Evolutionary conservation across 2,888 invertebrate genomes (phyloP), one percentile per base, ranked within the genome.

Genomic region (Acheta domesticus): DNA sequence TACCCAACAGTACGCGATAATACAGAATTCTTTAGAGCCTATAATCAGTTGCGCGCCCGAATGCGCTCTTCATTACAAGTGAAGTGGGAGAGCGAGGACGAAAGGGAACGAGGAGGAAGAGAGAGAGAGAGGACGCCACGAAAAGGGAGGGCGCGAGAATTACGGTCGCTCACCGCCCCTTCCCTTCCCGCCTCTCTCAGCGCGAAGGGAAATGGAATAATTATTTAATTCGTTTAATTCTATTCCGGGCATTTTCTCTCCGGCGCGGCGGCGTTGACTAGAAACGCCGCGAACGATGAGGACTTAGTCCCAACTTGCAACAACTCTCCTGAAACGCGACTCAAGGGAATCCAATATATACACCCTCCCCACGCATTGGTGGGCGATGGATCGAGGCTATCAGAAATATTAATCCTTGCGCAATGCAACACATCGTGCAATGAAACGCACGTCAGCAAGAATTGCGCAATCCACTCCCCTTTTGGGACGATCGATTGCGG

Each of bases 11-110:
- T 62, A 62, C 62, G 62, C 62, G 62, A 62, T 62, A 62, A 62
- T 62, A 62, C 62, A 62, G 62, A 62, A 62, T 62, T 62, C 62
- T 62, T 62, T 62, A 62, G 62, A 62, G 62, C 62, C 62, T 62
- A 62, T 62, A 62, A 62, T 62, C 62, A 62, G 62, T 62, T 62
- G 62, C n/a, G n/a, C n/a, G 62, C 62, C 62, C 62, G 62, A 62
- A 8, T 62, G 62, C 62, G 62, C 62, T 62, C 62, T 62, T 62
- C 62, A 62, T 62, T 62, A 62, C 62, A 62, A 62, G 62, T 62
- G 62, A 62, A n/a, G 62, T 62, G n/a, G 62, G 62, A 62, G 62
- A 62, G 62, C 14, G 62, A n/a, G n/a, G 12, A 62, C n/a, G 62
- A n/a, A 62, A 62, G 8, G n/a, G 62, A n/a, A 62, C 14, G 23